These are phyloP conservation scores for Incurvaria masculella DNA, from an alignment of 2,888 invertebrate genomes.

Conservation along the genomic window DNA sequence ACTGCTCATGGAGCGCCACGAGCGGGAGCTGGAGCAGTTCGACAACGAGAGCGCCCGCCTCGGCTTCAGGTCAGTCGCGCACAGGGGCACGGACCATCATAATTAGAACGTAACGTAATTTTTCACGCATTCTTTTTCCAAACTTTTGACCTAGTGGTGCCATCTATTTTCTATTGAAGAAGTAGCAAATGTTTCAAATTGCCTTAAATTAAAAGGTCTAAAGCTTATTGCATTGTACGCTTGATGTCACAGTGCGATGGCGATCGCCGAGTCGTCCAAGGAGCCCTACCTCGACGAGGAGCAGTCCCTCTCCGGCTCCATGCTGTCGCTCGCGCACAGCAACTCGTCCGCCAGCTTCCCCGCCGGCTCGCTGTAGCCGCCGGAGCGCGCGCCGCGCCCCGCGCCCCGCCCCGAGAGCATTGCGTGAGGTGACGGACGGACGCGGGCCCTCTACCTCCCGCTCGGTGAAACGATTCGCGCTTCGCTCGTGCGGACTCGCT, in stretches of 20 bases:
- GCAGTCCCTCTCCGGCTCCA: slow-evolving; percentile 89
- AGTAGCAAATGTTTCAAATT: no score
- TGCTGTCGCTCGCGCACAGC: slow-evolving; percentile 93
- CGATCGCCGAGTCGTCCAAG: slow-evolving; percentile 87
- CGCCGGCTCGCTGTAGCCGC: slow-evolving; percentile 67
- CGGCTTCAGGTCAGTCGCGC: slow-evolving; percentile 88
- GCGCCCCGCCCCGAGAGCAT: slow-evolving; percentile 23
- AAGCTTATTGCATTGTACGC: no score
- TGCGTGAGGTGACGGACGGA: slow-evolving; percentile 23
- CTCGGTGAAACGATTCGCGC: neutral
- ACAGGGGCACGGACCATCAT: no score
- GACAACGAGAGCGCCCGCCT: slow-evolving; percentile 91
- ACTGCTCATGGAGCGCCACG: slow-evolving; percentile 85
- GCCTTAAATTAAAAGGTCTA: no score
- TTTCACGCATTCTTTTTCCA: no score
- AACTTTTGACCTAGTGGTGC: no score
- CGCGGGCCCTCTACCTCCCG: neutral
- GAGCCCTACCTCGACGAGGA: slow-evolving; percentile 90
- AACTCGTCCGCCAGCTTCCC: slow-evolving; percentile 92
- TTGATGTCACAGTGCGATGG: slow-evolving; percentile 70
- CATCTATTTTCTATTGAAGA: no score
- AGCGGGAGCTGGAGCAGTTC: slow-evolving; percentile 87
- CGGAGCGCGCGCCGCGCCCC: slow-evolving; percentile 19
- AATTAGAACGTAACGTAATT: no score
- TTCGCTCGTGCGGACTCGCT: no score